phyloP scores from a whole-genome alignment of 2,888 invertebrate species.

The Pristionchus exspectatus region DNA sequence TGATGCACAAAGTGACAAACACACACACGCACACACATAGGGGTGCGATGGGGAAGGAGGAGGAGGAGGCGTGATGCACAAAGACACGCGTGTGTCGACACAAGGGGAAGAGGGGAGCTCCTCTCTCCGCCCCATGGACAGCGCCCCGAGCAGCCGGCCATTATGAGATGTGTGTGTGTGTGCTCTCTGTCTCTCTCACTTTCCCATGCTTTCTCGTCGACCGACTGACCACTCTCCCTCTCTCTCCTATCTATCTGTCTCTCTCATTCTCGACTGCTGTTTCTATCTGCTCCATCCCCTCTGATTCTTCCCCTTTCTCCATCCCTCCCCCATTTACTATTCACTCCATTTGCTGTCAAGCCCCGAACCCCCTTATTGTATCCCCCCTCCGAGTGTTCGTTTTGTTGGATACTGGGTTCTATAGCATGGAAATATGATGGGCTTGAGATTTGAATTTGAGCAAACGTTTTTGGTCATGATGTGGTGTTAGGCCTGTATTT shows the following conservation, averaged over 20 bases:
- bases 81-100: constrained; percentile 42
- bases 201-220: constrained; percentile 1
- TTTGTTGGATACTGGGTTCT: too few species aligned
- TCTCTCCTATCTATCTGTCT: constrained; percentile 26
- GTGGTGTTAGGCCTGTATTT: background rate
- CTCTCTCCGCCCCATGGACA: constrained; percentile 3
- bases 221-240: constrained; percentile 49
- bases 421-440: too few species aligned
- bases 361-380: background rate
- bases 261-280: constrained; percentile 50
- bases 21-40: constrained; percentile 50
- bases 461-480: background rate
- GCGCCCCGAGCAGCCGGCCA: constrained; percentile 9
- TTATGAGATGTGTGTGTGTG: constrained; percentile 44
- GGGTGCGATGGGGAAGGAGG: background rate
- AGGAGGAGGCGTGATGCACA: constrained; percentile 40
- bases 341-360: background rate
- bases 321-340: background rate
- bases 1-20: constrained; percentile 46
- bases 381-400: too few species aligned
- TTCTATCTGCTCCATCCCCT: constrained; percentile 26
- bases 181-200: background rate
- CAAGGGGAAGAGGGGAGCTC: background rate
- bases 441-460: too few species aligned
- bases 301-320: background rate